Base-by-base conservation (phyloP, 2,797 vertebrate species). In the Hippoglossus hippoglossus region DNA sequence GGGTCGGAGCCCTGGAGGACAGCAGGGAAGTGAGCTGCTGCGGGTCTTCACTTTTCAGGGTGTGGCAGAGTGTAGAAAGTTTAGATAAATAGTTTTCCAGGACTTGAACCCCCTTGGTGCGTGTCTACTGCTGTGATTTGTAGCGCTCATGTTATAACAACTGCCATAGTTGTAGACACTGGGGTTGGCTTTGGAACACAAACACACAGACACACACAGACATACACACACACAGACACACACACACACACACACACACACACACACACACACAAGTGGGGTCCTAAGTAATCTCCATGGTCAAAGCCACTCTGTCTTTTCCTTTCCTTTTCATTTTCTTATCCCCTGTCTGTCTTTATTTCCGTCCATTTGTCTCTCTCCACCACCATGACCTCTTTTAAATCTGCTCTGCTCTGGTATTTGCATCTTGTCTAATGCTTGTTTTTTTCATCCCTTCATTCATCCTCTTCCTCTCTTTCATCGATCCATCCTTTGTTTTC, bases 221-320 rank as follows among this genome's bases (percentile, higher is more conserved):
- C 12, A 12, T 28, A 68, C 34, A 3, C n/a, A 36, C 12, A 12
- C 36, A 68, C 34, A 3, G n/a, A 36, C n/a, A 26, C n/a, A 34
- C n/a, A 25, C 12, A 12, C 36, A 68, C 34, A 3, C 22, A 28
- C n/a, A 25, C 12, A 12, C 36, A 68, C 34, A 3, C n/a, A 36
- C n/a, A 26, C n/a, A 34, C n/a, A 25, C 12, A 12, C 36, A 68
- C 34, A 3, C 22, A 28, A 39, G 36, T 39, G 36, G 36, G 36
- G 36, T 39, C 36, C 36, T 39, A 57, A 36, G 67, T 86, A 88
- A 87, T 87, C 88, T 55, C 76, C 75, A 83, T 63, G 71, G 70
- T 90, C 82, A 91, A 86, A 83, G 90, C 61, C 74, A 85, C 89
- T 84, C 91, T 91, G 88, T 89, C 85, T 72, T n/a, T 11, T 56